phyloP scores from a whole-genome alignment of 2,888 invertebrate genomes.

The Campopleginae sp. region DNA sequence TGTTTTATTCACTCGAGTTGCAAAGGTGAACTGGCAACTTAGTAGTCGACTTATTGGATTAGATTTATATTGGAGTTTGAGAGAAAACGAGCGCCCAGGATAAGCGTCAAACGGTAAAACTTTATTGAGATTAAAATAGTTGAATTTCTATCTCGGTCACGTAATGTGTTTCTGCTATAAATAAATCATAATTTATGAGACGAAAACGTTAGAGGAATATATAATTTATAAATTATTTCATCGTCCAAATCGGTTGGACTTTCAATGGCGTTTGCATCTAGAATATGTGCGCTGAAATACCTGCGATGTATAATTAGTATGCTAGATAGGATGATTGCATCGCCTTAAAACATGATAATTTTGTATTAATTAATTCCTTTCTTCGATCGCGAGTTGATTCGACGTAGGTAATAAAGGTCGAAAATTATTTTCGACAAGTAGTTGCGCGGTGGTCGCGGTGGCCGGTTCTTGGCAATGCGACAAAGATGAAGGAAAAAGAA shows the following conservation, averaged over 20 bases:
- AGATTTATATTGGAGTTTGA: neutral
- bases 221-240: neutral
- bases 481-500: constrained; percentile 19
- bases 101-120: neutral
- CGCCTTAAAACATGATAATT: constrained; percentile 53
- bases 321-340: constrained; percentile 4
- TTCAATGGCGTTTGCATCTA: constrained; percentile 16
- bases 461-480: constrained; percentile 46
- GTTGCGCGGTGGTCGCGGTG: constrained; percentile 12
- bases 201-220: constrained; percentile 13
- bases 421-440: constrained; percentile 58
- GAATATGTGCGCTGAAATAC: constrained; percentile 7
- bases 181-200: constrained; percentile 3
- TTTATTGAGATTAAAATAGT: constrained; percentile 9
- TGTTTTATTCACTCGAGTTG: neutral
- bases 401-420: constrained; percentile 52
- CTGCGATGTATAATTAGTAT: constrained; percentile 44
- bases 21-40: neutral
- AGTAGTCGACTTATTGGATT: neutral
- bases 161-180: constrained; percentile 9
- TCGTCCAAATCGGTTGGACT: neutral
- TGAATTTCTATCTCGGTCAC: neutral
- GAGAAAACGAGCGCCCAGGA: neutral
- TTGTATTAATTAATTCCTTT: constrained; percentile 54
- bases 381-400: constrained; percentile 12